A percentile compares a stretch with the other conserved stretches of the same genome.
Evolutionary conservation across 2,797 vertebrate genomes (phyloP).

Genomic region (Tarsius wallacei): DNA sequence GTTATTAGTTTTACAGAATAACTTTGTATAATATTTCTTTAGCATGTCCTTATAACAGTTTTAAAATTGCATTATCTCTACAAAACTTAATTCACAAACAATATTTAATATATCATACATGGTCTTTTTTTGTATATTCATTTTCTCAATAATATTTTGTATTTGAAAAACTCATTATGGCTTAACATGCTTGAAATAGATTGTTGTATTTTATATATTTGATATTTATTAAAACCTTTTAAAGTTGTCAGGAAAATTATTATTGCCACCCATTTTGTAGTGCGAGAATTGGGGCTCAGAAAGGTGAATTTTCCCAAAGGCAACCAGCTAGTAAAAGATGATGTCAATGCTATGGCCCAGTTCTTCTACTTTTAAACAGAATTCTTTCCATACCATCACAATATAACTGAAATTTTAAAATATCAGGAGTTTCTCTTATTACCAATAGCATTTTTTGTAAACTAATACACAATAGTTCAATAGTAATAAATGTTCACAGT

Average conservation of each 20-base stretch:
- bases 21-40: constrained; percentile 19
- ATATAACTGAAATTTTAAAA: background rate
- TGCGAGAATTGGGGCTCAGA: background rate
- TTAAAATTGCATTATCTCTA: constrained; percentile 4
- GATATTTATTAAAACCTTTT: background rate
- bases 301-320: background rate
- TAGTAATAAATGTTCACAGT: too few relatives aligned
- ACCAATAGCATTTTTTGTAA: background rate
- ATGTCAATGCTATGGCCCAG: fast-evolving
- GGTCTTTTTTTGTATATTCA: background rate
- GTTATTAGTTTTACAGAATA: constrained; percentile 8
- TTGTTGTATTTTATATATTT: constrained; percentile 31
- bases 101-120: background rate
- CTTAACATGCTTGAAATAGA: background rate
- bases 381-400: background rate
- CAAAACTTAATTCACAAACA: constrained; percentile 19
- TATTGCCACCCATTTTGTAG: background rate
- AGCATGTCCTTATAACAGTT: background rate
- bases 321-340: background rate
- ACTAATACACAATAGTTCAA: background rate
- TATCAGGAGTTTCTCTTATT: background rate
- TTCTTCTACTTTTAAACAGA: background rate
- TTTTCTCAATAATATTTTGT: background rate
- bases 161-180: background rate
- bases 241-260: background rate